Evolutionary conservation across 1,140 invertebrate species (phyloP).

Genomic region (Eriocheir sinensis): DNA sequence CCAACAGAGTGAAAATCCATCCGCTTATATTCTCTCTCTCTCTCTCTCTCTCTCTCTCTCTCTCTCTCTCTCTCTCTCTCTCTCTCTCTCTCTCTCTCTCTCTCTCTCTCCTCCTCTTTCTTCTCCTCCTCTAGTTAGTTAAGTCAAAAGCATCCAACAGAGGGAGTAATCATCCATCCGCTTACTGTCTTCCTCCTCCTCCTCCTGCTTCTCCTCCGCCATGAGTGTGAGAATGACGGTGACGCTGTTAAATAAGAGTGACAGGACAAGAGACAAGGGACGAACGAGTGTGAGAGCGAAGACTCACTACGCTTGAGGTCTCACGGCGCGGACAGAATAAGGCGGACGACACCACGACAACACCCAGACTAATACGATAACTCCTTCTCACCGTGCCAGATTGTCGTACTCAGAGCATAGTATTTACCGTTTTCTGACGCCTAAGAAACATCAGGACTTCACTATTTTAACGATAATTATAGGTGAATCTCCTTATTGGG

Average conservation of each 20-base stretch:
- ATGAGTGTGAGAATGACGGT: constrained; percentile 30
- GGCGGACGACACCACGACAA: not conserved
- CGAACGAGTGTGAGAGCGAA: not conserved
- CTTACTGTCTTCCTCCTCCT: too few species aligned
- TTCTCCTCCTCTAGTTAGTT: not conserved
- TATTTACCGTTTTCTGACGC: too few species aligned
- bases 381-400: too few species aligned
- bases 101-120: not conserved
- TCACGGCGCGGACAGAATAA: not conserved
- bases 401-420: too few species aligned
- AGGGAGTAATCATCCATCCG: too few species aligned
- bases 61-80: not conserved
- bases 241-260: not conserved
- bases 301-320: not conserved
- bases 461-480: too few species aligned
- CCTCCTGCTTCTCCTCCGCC: not conserved
- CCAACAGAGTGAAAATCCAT: not conserved
- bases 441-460: too few species aligned
- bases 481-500: too few species aligned
- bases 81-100: too few species aligned
- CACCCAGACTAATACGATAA: not conserved
- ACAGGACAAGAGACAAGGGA: not conserved
- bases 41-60: constrained; percentile 22
- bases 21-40: not conserved
- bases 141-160: too few species aligned